Percentiles rank a stretch among this genome's conserved stretches.
Evolutionary conservation across 2,888 invertebrate species (phyloP).

Genomic region (Sthenelais limicola): DNA sequence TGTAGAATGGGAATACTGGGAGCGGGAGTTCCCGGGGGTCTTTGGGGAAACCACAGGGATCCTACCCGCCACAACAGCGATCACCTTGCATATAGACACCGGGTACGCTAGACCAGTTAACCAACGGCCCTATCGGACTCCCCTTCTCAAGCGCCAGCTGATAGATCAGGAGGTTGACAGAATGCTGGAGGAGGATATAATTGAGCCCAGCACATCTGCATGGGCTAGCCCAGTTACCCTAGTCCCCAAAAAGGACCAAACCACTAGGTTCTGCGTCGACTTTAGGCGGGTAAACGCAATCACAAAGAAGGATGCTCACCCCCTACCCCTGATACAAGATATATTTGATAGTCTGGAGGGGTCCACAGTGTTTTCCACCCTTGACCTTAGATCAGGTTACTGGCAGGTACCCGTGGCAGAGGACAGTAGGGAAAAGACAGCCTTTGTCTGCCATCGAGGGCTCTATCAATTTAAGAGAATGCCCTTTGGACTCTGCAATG

Average conservation of each 20-base stretch:
- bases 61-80: too few relatives aligned
- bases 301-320: conserved; percentile 41
- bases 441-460: conserved; percentile 40
- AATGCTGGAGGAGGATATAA: conserved; percentile 20
- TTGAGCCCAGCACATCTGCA: conserved; percentile 7
- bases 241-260: conserved; percentile 26
- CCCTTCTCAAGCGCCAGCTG: conserved; percentile 6
- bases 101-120: too few relatives aligned
- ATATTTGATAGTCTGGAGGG: conserved; percentile 49
- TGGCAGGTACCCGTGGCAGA: conserved; percentile 44
- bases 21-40: too few relatives aligned
- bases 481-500: conserved; percentile 49
- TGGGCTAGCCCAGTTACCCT: conserved; percentile 33
- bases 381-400: conserved; percentile 47
- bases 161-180: conserved; percentile 8
- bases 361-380: conserved; percentile 34
- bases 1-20: too few relatives aligned
- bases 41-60: too few relatives aligned
- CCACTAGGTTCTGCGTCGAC: conserved; percentile 46
- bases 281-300: conserved; percentile 42
- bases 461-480: conserved; percentile 45
- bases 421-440: conserved; percentile 44
- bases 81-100: too few relatives aligned
- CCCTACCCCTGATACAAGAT: conserved; percentile 47
- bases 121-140: too few relatives aligned